Conservation (phyloP, 2,888 invertebrate genomes). For the Drosophila testacea region DNA sequence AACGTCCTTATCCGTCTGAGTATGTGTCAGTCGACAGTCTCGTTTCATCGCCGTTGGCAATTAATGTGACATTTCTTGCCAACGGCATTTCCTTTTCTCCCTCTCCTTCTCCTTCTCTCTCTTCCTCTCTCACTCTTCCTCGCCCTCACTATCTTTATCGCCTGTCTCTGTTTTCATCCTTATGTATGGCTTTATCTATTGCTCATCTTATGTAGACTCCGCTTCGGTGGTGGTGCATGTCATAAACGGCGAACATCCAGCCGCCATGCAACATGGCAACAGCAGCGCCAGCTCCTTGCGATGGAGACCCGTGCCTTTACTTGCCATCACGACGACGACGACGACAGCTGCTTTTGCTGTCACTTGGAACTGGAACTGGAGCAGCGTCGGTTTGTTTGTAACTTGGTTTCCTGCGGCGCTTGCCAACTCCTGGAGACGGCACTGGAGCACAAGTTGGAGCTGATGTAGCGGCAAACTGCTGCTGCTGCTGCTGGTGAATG, state of each 20-base stretch:
- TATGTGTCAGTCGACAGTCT: conserved; percentile 52
- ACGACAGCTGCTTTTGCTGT: conserved; percentile 65
- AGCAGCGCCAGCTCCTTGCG: conserved; percentile 83
- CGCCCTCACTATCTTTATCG: too few species aligned
- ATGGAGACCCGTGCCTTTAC: conserved; percentile 69
- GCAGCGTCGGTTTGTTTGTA: conserved; percentile 28
- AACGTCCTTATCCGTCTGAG: conserved; percentile 56
- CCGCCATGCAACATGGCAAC: conserved; percentile 87
- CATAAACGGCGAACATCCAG: conserved; percentile 90
- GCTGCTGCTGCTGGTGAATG: conserved; percentile 19
- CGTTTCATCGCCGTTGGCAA: conserved; percentile 58
- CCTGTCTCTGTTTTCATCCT: conserved; percentile 10
- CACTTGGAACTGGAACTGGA: conserved; percentile 67
- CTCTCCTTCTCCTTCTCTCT: background rate
- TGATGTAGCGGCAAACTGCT: conserved; percentile 47
- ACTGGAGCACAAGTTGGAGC: conserved; percentile 41
- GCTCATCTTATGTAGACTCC: conserved; percentile 86
- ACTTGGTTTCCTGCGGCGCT: conserved; percentile 35
- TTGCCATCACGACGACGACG: conserved; percentile 64
- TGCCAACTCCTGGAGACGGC: conserved; percentile 30
- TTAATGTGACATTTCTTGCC: conserved; percentile 65
- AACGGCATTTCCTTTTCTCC: conserved; percentile 33
- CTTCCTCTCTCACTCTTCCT: background rate
- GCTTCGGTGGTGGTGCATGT: conserved; percentile 94
- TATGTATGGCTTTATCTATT: conserved; percentile 27